Percentiles rank a stretch among this genome's conserved stretches.
These are phyloP conservation scores for Chionodraco myersi DNA, from an alignment of 2,113 vertebrate species.

Conservation along the genomic window DNA sequence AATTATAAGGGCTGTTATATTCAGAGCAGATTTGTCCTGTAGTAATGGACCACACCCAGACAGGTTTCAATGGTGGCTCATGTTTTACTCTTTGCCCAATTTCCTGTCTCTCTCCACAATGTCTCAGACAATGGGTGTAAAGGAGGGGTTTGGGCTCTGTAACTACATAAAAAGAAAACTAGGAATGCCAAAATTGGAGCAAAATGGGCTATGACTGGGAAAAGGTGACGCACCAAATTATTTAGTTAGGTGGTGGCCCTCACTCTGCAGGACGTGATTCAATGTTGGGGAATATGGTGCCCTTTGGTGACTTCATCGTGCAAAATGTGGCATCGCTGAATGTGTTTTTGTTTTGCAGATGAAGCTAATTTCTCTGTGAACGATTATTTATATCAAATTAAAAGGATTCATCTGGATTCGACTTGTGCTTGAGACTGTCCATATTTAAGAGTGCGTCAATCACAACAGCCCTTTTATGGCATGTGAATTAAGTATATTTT, in stretches of 20 bases:
- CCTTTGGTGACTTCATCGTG: constrained; percentile 49
- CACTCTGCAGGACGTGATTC: constrained; percentile 63
- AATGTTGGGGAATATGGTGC: constrained; percentile 38
- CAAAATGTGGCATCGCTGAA: constrained; percentile 34
- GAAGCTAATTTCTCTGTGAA: background rate
- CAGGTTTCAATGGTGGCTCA: constrained; percentile 33
- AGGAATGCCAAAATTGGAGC: constrained; percentile 32
- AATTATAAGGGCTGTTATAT: background rate
- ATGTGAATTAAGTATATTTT: constrained; percentile 26
- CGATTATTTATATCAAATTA: constrained; percentile 20
- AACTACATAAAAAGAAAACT: constrained; percentile 9
- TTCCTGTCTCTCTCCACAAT: constrained; percentile 44
- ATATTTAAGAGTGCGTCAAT: background rate
- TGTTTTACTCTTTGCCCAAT: constrained; percentile 32
- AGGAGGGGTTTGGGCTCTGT: background rate
- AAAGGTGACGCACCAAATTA: constrained; percentile 64
- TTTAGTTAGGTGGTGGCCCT: constrained; percentile 61
- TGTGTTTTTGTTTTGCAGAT: constrained; percentile 31
- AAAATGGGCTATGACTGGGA: constrained; percentile 45
- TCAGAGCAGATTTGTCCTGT: constrained; percentile 13
- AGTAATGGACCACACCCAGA: constrained; percentile 42
- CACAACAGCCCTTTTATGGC: background rate
- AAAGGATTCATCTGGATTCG: background rate
- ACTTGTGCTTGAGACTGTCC: background rate
- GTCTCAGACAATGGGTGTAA: constrained; percentile 25